Evolutionary conservation across 2,888 invertebrate species (phyloP), one percentile per base, ranked within the genome.

Genomic region (Miltochrista miniata): DNA sequence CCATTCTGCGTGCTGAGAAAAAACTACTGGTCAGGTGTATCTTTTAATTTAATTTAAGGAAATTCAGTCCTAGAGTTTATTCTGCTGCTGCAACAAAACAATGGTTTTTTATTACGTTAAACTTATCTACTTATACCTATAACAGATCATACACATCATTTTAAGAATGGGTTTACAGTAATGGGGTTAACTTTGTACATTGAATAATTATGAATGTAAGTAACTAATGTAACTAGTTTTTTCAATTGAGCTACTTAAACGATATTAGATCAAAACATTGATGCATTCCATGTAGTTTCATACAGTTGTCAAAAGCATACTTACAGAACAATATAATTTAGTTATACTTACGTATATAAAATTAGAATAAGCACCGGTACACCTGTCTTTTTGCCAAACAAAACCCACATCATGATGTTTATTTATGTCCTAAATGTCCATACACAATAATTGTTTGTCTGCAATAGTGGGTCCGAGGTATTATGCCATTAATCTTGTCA

Each of bases 21-120:
- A 69, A 68, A 71, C 74, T 79, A 80, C 81, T 80, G 81, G 81
- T 75, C 74, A 74, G 72, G 64, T 72, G 73, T 79, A 76, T 78
- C 76, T 81, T 83, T 83, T 83, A 83, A 83, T 81, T 84, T 81
- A 80, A 81, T 73, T 74, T 69, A 72, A 79, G 80, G 73, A 81
- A 79, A 81, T 85, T 83, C 81, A 76, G 80, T 79, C 72, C 60
- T 70, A 59, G 75, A 74, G 81, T 84, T 81, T 82, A 85, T 85
- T 80, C 75, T 74, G 78, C 70, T 81, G 83, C 65, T 81, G 82
- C 74, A 70, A 31, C 31, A 31, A 2, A 31, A 31, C 31, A 31
- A 31, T 10, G 79, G 79, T 78, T 76, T 81, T 81, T 79, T 81
- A 76, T 76, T 72, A 74, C 81, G 78, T 79, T 79, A 81, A 24